Conservation (phyloP, 2,797 vertebrate species). For the Pantherophis vulpinus region DNA sequence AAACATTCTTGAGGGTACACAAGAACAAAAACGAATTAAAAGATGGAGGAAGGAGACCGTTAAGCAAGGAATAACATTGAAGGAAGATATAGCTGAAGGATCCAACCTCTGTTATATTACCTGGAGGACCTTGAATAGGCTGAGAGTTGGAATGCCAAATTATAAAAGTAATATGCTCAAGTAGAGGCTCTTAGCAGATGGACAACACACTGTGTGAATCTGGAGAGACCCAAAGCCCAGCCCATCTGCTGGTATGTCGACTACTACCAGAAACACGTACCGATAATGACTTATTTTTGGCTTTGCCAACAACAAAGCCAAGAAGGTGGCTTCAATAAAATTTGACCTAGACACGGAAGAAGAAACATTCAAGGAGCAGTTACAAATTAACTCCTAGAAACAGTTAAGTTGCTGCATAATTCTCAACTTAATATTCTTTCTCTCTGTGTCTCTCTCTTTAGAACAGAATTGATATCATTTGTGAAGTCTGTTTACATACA, state of each 20-base stretch:
- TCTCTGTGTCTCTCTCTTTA: neutral
- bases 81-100: neutral
- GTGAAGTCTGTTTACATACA: neutral
- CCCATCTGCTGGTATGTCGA: neutral
- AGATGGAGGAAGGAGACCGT: neutral
- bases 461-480: neutral
- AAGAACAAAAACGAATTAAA: neutral
- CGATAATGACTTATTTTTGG: neutral
- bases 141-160: too few relatives aligned
- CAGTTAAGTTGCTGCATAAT: neutral
- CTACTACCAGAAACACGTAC: neutral
- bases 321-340: neutral
- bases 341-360: neutral
- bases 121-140: neutral
- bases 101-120: neutral
- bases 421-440: neutral
- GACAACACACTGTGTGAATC: neutral
- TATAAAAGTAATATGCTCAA: neutral
- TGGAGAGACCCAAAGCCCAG: neutral
- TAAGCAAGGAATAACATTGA: neutral
- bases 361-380: neutral
- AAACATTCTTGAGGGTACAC: neutral
- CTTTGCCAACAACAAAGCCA: neutral
- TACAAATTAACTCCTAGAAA: neutral
- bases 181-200: neutral